Evolutionary conservation across 1,140 invertebrate genomes (phyloP).

Genomic region (Pogonomyrmex californicus): DNA sequence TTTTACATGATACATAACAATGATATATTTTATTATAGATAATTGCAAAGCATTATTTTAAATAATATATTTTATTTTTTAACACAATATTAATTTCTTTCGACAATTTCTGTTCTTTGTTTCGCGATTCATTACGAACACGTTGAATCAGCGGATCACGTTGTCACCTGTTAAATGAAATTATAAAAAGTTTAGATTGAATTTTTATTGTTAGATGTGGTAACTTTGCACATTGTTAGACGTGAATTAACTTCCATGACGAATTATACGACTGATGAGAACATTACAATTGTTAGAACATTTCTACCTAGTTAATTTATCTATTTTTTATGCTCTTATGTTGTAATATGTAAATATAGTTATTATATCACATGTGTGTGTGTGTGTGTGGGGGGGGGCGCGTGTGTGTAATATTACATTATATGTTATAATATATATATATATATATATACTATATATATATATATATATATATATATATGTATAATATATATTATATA

Average conservation of each 20-base stretch:
- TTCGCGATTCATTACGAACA: not conserved
- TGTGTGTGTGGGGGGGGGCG: no score
- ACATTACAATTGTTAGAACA: slow-evolving; percentile 28
- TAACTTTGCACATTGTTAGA: slow-evolving; percentile 16
- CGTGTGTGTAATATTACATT: no score
- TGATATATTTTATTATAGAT: not conserved
- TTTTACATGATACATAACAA: not conserved
- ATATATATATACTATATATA: no score
- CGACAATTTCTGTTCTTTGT: not conserved
- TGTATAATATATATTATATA: no score
- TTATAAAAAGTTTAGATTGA: slow-evolving; percentile 40
- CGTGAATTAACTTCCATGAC: slow-evolving; percentile 6
- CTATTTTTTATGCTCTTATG: not conserved
- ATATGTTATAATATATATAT: no score
- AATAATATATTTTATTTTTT: slow-evolving; percentile 5
- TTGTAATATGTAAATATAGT: no score
- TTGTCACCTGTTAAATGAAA: not conserved
- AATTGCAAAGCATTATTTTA: slow-evolving; percentile 11
- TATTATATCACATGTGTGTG: no score
- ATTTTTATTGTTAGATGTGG: slow-evolving; percentile 34
- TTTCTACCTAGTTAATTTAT: slow-evolving; percentile 19
- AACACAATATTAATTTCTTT: not conserved
- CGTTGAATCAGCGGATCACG: not conserved
- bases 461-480: no score
- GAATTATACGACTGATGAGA: slow-evolving; percentile 31